Conservation (phyloP, 1,140 invertebrate species). For the Drosophila neocordata region DNA sequence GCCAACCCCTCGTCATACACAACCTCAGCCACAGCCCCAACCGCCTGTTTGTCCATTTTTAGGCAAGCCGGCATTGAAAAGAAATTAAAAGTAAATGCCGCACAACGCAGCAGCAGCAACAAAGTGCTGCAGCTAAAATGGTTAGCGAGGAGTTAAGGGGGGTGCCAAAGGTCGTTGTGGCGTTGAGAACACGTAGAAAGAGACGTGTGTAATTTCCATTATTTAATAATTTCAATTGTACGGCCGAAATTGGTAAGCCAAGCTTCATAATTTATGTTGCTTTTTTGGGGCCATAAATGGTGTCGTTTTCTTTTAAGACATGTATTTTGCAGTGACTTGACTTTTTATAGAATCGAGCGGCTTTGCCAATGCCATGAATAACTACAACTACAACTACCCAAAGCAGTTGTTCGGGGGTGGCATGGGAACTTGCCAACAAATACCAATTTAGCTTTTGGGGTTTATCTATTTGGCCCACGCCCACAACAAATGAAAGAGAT, state of each 20-base stretch:
- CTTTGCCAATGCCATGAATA: background rate
- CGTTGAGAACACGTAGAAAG: constrained; percentile 21
- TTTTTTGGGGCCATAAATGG: constrained; percentile 46
- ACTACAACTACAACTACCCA: constrained; percentile 1
- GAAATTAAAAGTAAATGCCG: constrained; percentile 80
- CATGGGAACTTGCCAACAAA: background rate
- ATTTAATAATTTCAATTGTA: constrained; percentile 57
- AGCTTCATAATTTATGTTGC: constrained; percentile 46
- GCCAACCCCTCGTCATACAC: background rate
- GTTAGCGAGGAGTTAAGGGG: background rate
- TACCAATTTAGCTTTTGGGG: constrained; percentile 11
- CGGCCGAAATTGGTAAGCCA: constrained; percentile 45
- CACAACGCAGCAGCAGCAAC: too few relatives aligned
- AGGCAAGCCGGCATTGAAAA: constrained; percentile 71
- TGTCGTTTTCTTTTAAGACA: constrained; percentile 44
- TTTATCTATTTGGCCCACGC: constrained; percentile 10
- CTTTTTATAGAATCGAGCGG: constrained; percentile 31
- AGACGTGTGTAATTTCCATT: constrained; percentile 24
- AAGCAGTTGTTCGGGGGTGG: background rate
- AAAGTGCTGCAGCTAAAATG: constrained; percentile 5
- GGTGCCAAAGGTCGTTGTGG: constrained; percentile 15
- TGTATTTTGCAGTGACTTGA: constrained; percentile 47
- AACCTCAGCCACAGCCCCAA: constrained; percentile 45
- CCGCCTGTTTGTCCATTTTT: constrained; percentile 59
- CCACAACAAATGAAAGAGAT: background rate